These are phyloP conservation scores for Harpagoxenus sublaevis DNA, from an alignment of 2,888 invertebrate genomes.

Conservation along the genomic window DNA sequence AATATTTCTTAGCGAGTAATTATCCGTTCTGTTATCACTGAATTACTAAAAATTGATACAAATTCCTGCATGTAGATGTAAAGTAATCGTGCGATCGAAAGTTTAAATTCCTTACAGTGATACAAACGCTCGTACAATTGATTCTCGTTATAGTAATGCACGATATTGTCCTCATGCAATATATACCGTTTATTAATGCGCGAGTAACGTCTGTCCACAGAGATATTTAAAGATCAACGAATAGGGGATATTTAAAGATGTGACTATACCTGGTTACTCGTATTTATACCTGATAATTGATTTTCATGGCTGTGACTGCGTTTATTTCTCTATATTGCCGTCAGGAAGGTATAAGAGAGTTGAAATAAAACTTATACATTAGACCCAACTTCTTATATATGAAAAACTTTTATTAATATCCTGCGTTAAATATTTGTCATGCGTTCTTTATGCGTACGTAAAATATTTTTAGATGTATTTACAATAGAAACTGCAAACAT, in stretches of 20 bases:
- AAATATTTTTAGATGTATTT: constrained; percentile 40
- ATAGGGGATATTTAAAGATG: neutral
- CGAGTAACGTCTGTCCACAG: neutral
- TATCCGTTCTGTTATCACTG: neutral
- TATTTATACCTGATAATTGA: constrained; percentile 18
- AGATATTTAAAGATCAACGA: neutral
- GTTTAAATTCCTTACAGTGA: neutral
- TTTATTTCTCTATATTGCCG: neutral
- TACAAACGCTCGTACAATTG: constrained; percentile 40
- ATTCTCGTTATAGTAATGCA: constrained; percentile 39
- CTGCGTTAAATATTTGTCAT: constrained; percentile 27
- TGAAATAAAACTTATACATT: constrained; percentile 19
- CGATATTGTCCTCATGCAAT: constrained; percentile 35
- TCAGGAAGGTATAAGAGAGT: neutral
- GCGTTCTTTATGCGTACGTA: constrained; percentile 15
- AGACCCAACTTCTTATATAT: constrained; percentile 45
- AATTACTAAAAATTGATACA: constrained; percentile 1
- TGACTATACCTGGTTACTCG: neutral
- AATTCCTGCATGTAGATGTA: constrained; percentile 3
- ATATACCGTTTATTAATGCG: neutral
- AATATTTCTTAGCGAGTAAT: neutral
- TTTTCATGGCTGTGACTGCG: neutral
- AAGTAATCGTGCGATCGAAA: neutral
- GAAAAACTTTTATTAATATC: constrained; percentile 71
- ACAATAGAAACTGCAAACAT: constrained; percentile 50